phyloP scores from a whole-genome alignment of 2,113 vertebrate species.

The Phaetusa simplex region DNA sequence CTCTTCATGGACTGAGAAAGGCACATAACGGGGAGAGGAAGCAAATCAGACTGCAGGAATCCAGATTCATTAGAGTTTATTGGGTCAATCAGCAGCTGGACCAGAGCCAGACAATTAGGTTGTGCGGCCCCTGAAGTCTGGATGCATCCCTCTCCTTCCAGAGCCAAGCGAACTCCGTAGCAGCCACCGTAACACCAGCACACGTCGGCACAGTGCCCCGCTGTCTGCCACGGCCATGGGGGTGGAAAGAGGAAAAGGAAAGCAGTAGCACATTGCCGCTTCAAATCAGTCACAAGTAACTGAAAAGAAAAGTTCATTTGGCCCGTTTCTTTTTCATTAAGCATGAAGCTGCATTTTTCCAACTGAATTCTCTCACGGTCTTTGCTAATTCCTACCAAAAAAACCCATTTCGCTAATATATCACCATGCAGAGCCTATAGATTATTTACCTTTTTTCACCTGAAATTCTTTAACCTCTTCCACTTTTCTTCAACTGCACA shows the following conservation, averaged over 20 bases:
- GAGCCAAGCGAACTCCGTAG: not conserved
- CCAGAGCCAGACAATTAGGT: slow-evolving; percentile 39
- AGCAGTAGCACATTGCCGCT: not conserved
- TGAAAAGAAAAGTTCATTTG: not conserved
- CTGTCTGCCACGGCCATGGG: not conserved
- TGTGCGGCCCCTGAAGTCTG: not conserved
- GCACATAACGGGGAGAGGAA: slow-evolving; percentile 51
- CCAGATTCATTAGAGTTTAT: slow-evolving; percentile 70
- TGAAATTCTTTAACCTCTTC: not conserved
- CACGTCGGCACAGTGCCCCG: not conserved
- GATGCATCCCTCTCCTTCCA: not conserved
- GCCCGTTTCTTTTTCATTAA: not conserved
- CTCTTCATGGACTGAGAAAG: slow-evolving; percentile 19
- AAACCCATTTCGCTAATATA: not conserved
- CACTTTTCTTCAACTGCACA: not conserved
- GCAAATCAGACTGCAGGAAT: slow-evolving; percentile 68
- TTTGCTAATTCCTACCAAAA: not conserved
- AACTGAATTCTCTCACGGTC: not conserved
- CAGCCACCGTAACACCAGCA: not conserved
- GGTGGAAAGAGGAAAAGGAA: not conserved
- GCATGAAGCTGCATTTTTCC: not conserved
- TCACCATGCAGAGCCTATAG: not conserved
- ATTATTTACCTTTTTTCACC: not conserved
- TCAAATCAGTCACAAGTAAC: not conserved
- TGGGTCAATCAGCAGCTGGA: slow-evolving; percentile 65